These are phyloP conservation scores for Drosophila kanapiae DNA, from an alignment of 1,140 invertebrate species.

Conservation along the genomic window DNA sequence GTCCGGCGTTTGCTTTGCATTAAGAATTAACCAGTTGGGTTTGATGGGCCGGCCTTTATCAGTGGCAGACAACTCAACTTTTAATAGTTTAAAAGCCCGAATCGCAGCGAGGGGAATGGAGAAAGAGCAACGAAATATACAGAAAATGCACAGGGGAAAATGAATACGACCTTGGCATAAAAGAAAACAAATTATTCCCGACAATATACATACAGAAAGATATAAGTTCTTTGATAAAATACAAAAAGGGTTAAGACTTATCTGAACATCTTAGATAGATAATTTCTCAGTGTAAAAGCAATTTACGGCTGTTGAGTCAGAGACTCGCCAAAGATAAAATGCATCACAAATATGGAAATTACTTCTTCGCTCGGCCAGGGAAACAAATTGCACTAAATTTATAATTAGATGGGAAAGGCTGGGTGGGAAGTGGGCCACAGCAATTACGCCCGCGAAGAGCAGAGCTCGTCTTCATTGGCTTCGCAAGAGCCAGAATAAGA, in stretches of 20 bases:
- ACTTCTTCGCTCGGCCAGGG: constrained; percentile 44
- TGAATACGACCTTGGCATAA: no score
- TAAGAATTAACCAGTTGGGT: constrained; percentile 66
- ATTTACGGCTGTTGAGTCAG: constrained; percentile 71
- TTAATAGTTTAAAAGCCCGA: constrained; percentile 77
- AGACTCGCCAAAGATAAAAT: constrained; percentile 53
- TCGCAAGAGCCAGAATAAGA: not conserved
- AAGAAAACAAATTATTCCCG: not conserved
- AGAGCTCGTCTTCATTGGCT: constrained; percentile 17
- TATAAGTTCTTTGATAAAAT: no score
- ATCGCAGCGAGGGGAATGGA: constrained; percentile 9
- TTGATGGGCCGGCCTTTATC: constrained; percentile 57
- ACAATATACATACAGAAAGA: not conserved
- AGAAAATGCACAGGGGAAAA: constrained; percentile 40
- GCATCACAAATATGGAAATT: constrained; percentile 56
- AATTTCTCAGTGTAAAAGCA: constrained; percentile 23
- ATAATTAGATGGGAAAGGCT: constrained; percentile 67
- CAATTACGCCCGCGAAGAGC: not conserved
- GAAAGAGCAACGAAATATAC: constrained; percentile 17
- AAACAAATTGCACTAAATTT: constrained; percentile 80
- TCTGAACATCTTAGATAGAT: no score
- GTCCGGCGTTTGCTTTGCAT: constrained; percentile 61
- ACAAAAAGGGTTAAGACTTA: no score
- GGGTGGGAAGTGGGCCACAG: constrained; percentile 18
- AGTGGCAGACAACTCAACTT: constrained; percentile 68